Evolutionary conservation across 37 sponge, comb jelly and placozoan genomes (phyloP), one percentile per base, ranked within the genome.

Genomic region (Chondrosia reniformis): DNA sequence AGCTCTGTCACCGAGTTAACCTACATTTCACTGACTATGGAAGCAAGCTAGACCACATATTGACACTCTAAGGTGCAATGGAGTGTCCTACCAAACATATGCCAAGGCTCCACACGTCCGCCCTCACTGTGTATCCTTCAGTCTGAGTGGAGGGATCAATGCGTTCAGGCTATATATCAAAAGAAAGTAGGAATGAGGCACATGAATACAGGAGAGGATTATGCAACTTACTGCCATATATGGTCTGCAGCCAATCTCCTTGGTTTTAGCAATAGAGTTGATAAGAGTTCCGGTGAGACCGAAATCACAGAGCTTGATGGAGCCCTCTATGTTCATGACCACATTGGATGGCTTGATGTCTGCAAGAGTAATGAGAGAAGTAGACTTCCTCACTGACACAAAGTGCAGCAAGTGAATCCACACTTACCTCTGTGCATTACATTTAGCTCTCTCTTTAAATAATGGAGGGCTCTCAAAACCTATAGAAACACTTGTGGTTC

Each of bases 271-370:
- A 64, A 96, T 88, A 67, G 91, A 89, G 88, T 97, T 92, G 9
- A 97, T 94, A 8, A 97, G 91, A 24, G 85, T 78, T 0, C 93
- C 98, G 28, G 92, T 87, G 44, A 97, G 94, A 0, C 98, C 98
- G 80, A 97, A 94, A 46, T 97, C 98, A 82, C 98, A 97, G 76
- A 97, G 74, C 86, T 97, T 97, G 84, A 97, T 90, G 13, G 86
- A 79, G 1, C 98, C 94, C 3, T 77, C 64, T 39, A 66, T 54
- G 74, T 91, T 91, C 46, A 97, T 67, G 10, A 97, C 81, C 37
- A 97, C 81, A 64, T 97, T 97, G 38, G 90, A 89, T 5, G 98
- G 98, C 54, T 97, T 97, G 27, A 97, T 89, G 81, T 97, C 98
- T 85, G 74, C 33, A 80, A 31, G 74, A 59, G n/a, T n/a, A n/a